These are phyloP conservation scores for Chalcosyrphus nemorum DNA, from an alignment of 2,888 invertebrate genomes.

Conservation along the genomic window DNA sequence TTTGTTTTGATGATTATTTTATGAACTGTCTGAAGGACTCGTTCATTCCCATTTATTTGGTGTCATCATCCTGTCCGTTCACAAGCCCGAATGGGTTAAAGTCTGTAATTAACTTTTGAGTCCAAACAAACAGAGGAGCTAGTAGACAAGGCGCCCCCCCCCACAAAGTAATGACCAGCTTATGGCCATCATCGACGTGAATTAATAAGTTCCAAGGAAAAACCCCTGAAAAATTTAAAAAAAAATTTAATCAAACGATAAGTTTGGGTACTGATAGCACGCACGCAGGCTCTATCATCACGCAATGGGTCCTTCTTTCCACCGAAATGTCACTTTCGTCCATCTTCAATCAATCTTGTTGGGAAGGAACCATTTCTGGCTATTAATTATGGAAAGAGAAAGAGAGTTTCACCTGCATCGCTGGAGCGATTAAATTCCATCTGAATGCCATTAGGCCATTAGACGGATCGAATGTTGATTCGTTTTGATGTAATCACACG, in stretches of 20 bases:
- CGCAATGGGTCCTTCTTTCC: conserved; percentile 40
- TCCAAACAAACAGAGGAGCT: conserved; percentile 45
- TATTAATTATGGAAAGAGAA: conserved; percentile 45
- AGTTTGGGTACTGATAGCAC: conserved; percentile 6
- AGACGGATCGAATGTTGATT: conserved; percentile 33
- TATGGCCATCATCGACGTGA: conserved; percentile 62
- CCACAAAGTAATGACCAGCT: conserved; percentile 41
- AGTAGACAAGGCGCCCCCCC: not conserved
- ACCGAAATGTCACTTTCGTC: conserved; percentile 55
- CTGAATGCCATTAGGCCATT: conserved; percentile 14
- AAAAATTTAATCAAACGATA: conserved; percentile 64
- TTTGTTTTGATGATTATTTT: conserved; percentile 14
- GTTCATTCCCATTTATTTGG: not conserved
- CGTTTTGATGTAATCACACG: conserved; percentile 51
- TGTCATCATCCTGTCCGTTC: conserved; percentile 29
- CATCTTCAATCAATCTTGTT: conserved; percentile 59
- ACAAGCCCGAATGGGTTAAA: conserved; percentile 23
- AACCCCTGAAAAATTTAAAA: conserved; percentile 32
- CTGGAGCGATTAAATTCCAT: conserved; percentile 16
- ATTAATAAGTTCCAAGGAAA: conserved; percentile 64
- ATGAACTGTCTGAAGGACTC: conserved; percentile 3
- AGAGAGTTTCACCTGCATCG: conserved; percentile 49
- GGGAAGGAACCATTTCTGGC: conserved; percentile 1
- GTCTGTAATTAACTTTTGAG: conserved; percentile 55
- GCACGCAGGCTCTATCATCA: conserved; percentile 49